These are phyloP conservation scores for Lacerta agilis DNA, from an alignment of 2,797 vertebrate genomes.

Conservation along the genomic window DNA sequence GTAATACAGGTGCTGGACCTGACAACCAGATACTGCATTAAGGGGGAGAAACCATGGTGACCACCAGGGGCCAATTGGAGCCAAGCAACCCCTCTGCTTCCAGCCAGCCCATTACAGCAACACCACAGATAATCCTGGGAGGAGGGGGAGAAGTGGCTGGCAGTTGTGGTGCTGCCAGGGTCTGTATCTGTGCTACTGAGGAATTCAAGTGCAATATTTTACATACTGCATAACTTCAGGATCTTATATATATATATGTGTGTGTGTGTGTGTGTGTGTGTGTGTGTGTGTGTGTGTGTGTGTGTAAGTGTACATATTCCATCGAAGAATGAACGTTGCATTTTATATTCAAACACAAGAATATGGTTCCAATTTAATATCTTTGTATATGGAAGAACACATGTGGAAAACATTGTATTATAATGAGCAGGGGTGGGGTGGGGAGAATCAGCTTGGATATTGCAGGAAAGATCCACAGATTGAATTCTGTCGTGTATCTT, in stretches of 20 bases:
- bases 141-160: background rate
- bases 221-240: background rate
- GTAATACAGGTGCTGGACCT: background rate
- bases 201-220: background rate
- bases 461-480: background rate
- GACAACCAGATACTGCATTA: background rate
- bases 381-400: background rate
- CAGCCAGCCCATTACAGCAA: background rate
- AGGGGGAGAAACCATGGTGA: background rate
- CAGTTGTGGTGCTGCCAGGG: background rate
- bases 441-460: background rate
- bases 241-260: background rate
- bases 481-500: background rate
- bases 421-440: background rate
- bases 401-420: background rate
- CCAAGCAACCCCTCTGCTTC: too few species aligned
- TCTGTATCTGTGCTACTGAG: too few species aligned
- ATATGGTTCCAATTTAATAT: background rate
- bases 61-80: background rate
- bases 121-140: background rate
- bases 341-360: background rate
- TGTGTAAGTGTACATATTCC: background rate
- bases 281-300: too few species aligned
- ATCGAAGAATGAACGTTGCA: background rate
- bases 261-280: too few species aligned